Percentiles rank a stretch among this genome's conserved stretches.
These are phyloP conservation scores for Sebastes variabilis DNA, from an alignment of 2,797 vertebrate species.

Conservation along the genomic window DNA sequence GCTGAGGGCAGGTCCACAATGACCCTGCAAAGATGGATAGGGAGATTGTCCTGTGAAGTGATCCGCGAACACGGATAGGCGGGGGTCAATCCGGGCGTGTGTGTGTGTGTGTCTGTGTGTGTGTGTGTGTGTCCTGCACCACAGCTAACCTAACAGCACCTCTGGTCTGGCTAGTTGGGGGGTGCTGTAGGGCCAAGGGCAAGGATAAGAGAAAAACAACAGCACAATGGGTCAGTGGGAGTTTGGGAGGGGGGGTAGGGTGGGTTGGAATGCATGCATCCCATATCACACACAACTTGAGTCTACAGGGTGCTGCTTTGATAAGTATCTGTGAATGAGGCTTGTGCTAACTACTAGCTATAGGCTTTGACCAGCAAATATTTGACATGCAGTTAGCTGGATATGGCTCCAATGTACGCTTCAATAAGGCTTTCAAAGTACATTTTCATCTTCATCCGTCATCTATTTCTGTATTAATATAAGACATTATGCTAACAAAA, in stretches of 20 bases:
- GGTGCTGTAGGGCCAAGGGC: constrained; percentile 84
- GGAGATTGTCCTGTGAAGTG: constrained; percentile 92
- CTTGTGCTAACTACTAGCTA: not conserved
- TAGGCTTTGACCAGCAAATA: constrained; percentile 26
- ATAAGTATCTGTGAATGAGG: constrained; percentile 62
- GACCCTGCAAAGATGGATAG: constrained; percentile 88
- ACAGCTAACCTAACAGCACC: constrained; percentile 84
- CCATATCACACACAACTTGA: constrained; percentile 24
- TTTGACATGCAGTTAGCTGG: not conserved
- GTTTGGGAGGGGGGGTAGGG: constrained; percentile 52
- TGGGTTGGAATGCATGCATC: constrained; percentile 43
- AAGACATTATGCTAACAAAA: not conserved
- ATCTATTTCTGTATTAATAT: not conserved
- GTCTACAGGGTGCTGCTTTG: constrained; percentile 41
- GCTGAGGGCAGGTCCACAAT: constrained; percentile 85
- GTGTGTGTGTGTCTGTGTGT: constrained; percentile 75
- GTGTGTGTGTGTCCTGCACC: constrained; percentile 81
- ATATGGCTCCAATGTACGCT: not conserved
- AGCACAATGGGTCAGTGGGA: constrained; percentile 68
- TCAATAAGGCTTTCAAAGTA: not conserved
- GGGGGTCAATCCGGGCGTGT: constrained; percentile 65
- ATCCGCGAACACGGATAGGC: constrained; percentile 85
- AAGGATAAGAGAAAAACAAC: constrained; percentile 82
- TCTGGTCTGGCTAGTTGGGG: constrained; percentile 67
- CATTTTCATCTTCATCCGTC: not conserved